These are phyloP conservation scores for Nannoperca obscura DNA, from an alignment of 2,797 vertebrate species.

Conservation along the genomic window DNA sequence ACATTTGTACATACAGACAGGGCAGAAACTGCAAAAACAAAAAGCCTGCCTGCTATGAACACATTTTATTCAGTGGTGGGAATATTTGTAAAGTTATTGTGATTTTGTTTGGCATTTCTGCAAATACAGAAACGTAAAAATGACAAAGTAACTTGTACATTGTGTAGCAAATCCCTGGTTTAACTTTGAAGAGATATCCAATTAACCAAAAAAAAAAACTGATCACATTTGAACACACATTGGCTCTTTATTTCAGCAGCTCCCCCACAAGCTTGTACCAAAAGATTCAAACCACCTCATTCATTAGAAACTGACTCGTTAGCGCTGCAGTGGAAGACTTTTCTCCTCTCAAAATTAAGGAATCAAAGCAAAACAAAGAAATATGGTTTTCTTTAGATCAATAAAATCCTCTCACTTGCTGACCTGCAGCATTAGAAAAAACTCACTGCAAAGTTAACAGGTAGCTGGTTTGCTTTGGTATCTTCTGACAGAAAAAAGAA, in stretches of 20 bases:
- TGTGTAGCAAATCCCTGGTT: not conserved
- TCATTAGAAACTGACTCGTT: slow-evolving; percentile 18
- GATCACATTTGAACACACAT: slow-evolving; percentile 39
- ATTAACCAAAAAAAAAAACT: not conserved
- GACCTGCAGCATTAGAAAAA: slow-evolving; percentile 74
- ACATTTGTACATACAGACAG: not conserved
- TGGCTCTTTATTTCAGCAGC: slow-evolving; percentile 75
- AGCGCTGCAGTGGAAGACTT: slow-evolving; percentile 28
- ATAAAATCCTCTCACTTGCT: slow-evolving; percentile 51
- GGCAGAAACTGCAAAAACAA: too few relatives aligned
- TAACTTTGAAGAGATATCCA: not conserved
- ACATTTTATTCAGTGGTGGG: not conserved
- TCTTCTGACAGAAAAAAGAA: slow-evolving; percentile 31
- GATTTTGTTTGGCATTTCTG: not conserved
- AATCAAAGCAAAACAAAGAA: slow-evolving; percentile 49
- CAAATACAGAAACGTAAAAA: not conserved
- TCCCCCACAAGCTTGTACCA: slow-evolving; percentile 56
- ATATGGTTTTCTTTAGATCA: not conserved
- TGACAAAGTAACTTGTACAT: too few relatives aligned
- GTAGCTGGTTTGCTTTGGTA: slow-evolving; percentile 72
- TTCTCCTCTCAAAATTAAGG: slow-evolving; percentile 12
- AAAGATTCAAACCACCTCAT: slow-evolving; percentile 43
- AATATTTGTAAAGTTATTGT: too few relatives aligned
- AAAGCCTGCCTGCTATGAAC: not conserved
- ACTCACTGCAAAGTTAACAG: slow-evolving; percentile 69